Base-by-base conservation (phyloP, 2,888 invertebrate species). In the Beris chalybata region DNA sequence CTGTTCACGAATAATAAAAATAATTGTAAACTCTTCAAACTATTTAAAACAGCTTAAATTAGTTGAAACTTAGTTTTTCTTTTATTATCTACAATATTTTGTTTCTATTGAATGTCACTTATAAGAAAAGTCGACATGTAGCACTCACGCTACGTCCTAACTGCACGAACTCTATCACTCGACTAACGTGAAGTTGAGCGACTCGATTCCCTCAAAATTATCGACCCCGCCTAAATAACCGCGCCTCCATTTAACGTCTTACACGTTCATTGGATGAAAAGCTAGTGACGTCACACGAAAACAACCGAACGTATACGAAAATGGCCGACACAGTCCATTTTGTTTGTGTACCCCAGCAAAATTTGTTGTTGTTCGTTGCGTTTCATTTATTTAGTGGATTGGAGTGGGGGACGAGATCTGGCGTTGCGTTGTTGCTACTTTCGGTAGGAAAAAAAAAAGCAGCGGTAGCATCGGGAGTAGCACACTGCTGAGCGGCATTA, bases 201-300 rank as follows among this genome's bases (percentile, higher is more conserved):
- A 45, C 56, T 55, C 56, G 32, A 47, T 54, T 56, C 55, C 48
- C 56, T 56, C 59, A 70, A 61, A 66, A 67, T 68, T 67, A 67
- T 70, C 70, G 68, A 70, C 70, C 70, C 68, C 70, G 70, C 70
- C 70, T 70, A 70, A 68, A 48, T 65, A 70, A 70, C 70, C 70
- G 68, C 70, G 70, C 70, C 70, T 67, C 56, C 61, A 57, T 65
- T 63, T 45, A 22, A 30, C 58, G 48, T 63, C 31, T 44, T n/a
- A 3, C 4, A 0, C 11, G 47, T 56, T 56, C 64, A 72, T 72
- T 72, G 72, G 72, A 53, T 38, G 48, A 59, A 13, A 29, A 47
- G 30, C 30, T 1, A 59, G 66, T 73, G 73, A 73, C 73, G 72
- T 73, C 71, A 73, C 67, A 57, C 73, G 73, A 72, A 12, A 29